Base-by-base conservation (phyloP, 1,140 invertebrate genomes). In the Drosophila teissieri region DNA sequence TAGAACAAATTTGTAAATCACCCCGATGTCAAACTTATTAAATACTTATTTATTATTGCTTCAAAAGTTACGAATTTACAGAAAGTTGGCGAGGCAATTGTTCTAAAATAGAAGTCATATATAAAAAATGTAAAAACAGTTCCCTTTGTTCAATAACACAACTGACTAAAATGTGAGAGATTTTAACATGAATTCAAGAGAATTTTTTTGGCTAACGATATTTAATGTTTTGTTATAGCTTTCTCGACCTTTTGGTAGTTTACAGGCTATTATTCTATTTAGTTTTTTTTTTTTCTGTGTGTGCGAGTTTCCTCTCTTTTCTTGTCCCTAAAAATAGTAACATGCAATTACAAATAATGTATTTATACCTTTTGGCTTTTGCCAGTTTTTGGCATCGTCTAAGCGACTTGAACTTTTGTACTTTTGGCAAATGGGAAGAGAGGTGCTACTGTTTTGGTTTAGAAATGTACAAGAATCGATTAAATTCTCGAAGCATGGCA, bases 341-440 rank as follows among this genome's bases (percentile, higher is more conserved):
- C 78, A 83, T 73, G 75, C 75, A 73, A 79, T 72, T 72, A 76
- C 42, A 65, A 60, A 60, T 68, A 73, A 73, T 85, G 80, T 85
- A 85, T 85, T 80, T 85, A 63, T 60, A 76, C 80, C 65, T 65
- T 44, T 75, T 44, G 34, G 19, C 42, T 67, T 58, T 48, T 27
- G 24, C 24, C 48, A 70, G 37, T 69, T 84, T 73, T 74, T 73
- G 69, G 77, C 65, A 24, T 78, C 57, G 70, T 75, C 80, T 78
- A 63, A 74, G 67, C 64, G 73, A 34, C 74, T 68, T 85, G 68
- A 85, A 85, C 82, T 84, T 85, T 85, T 85, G 73, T 81, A 80
- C 81, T 84, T 76, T 67, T 70, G 73, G 77, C 74, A 76, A 78
- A 67, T 67, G 82, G 64, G 78, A 55, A 65, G 44, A 36, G 79